Evolutionary conservation across 2,888 invertebrate genomes (phyloP), one percentile per base, ranked within the genome.

Genomic region (Sinhomidia bicolor): DNA sequence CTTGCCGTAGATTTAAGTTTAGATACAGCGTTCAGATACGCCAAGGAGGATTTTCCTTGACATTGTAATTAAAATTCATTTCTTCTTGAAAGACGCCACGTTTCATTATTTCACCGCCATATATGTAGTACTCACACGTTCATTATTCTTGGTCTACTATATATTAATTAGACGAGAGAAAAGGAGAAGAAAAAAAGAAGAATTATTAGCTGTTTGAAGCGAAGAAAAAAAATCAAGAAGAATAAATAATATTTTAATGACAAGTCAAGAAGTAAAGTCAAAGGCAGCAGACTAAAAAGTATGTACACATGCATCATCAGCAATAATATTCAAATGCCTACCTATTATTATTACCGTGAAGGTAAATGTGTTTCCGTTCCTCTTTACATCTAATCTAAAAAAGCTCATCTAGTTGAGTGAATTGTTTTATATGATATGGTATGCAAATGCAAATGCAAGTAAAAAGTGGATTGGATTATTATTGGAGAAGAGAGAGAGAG

Each of bases 331-430:
- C n/a, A n/a, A n/a, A n/a, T n/a, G n/a, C n/a, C n/a, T n/a, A n/a
- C n/a, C n/a, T n/a, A 36, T 6, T 36, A 36, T 36, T 9, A 2
- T 12, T 47, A 32, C 14, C 74, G 26, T 78, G 54, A 78, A 54
- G 54, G 78, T 54, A 54, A 78, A 78, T 51, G 29, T 54, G 78
- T 26, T 78, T 78, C 78, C 78, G 78, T 78, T 78, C 54, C 20
- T 78, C n/a, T 78, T 78, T 51, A 17, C 54, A 51, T 54, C 78
- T 51, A 78, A 78, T 78, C 78, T 23, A n/a, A n/a, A n/a, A n/a
- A n/a, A n/a, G n/a, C n/a, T n/a, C n/a, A n/a, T n/a, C n/a, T n/a
- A n/a, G n/a, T n/a, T n/a, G n/a, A n/a, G n/a, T n/a, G n/a, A n/a
- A n/a, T n/a, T n/a, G n/a, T n/a, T n/a, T n/a, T n/a, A n/a, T 9